Evolutionary conservation across 2,113 vertebrate genomes (phyloP).

Genomic region (human (Homo sapiens)): DNA sequence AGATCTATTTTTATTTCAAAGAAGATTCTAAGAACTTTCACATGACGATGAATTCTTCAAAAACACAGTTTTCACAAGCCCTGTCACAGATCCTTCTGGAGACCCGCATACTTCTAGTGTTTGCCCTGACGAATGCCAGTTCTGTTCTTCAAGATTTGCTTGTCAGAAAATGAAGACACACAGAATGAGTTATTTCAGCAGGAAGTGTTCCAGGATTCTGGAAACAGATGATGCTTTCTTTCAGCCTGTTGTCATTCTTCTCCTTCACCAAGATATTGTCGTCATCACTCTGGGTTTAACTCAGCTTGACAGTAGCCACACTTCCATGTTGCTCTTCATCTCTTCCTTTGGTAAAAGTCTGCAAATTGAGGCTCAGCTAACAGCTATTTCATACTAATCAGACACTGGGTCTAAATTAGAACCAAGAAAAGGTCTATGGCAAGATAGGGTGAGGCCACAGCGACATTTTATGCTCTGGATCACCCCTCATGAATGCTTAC

Average conservation of each 20-base stretch:
- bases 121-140: conserved; percentile 53
- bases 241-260: conserved; percentile 66
- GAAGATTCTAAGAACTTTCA: not conserved
- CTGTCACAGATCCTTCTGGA: conserved; percentile 53
- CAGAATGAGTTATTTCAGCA: conserved; percentile 71
- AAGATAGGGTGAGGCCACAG: not conserved
- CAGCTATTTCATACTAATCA: conserved; percentile 59
- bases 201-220: conserved; percentile 63
- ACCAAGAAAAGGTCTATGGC: not conserved
- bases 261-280: conserved; percentile 35
- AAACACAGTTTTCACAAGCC: conserved; percentile 56
- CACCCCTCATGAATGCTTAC: not conserved
- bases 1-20: conserved; percentile 23
- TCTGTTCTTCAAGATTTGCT: conserved; percentile 68
- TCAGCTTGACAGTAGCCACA: conserved; percentile 72
- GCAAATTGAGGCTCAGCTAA: conserved; percentile 26
- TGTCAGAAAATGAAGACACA: conserved; percentile 78
- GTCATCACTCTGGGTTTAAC: conserved; percentile 65
- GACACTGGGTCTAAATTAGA: not conserved
- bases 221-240: conserved; percentile 67
- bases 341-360: conserved; percentile 60
- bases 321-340: conserved; percentile 70
- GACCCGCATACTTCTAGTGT: not conserved
- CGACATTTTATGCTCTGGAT: not conserved
- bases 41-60: not conserved